These are phyloP conservation scores for Typhlichthys eigenmanni DNA, from an alignment of 2,797 vertebrate species.

Conservation along the genomic window DNA sequence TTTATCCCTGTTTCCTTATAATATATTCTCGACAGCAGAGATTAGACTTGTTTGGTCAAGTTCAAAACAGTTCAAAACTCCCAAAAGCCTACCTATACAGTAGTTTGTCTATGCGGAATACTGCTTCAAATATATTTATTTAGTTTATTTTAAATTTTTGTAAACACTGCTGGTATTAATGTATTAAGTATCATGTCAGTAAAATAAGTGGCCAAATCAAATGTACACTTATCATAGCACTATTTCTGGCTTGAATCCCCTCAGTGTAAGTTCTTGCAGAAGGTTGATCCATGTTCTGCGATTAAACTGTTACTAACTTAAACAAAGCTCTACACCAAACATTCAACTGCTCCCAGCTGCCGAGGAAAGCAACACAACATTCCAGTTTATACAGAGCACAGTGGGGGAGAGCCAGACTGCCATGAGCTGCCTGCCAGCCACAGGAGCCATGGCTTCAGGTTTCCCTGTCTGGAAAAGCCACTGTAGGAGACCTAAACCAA, in stretches of 20 bases:
- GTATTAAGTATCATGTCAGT: neutral
- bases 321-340: slow-evolving; percentile 27
- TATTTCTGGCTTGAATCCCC: slow-evolving; percentile 19
- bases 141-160: too few species aligned
- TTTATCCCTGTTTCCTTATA: too few species aligned
- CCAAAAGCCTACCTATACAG: too few species aligned
- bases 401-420: slow-evolving; percentile 51
- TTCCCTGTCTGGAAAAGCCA: slow-evolving; percentile 70
- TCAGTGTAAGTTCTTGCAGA: slow-evolving; percentile 42
- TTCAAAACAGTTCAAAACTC: too few species aligned
- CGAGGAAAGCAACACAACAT: slow-evolving; percentile 30
- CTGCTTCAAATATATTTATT: too few species aligned
- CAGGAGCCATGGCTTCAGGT: slow-evolving; percentile 63
- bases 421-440: slow-evolving; percentile 57
- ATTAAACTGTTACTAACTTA: slow-evolving; percentile 56
- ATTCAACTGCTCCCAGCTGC: slow-evolving; percentile 51
- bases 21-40: too few species aligned
- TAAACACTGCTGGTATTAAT: too few species aligned
- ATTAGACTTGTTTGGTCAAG: too few species aligned
- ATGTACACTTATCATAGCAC: neutral
- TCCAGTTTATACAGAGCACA: slow-evolving; percentile 44
- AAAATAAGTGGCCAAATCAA: neutral
- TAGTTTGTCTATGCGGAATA: too few species aligned
- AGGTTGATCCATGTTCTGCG: slow-evolving; percentile 49
- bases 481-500: slow-evolving; percentile 40